These are phyloP conservation scores for Andrena haemorrhoa DNA, from an alignment of 2,888 invertebrate genomes.

Conservation along the genomic window DNA sequence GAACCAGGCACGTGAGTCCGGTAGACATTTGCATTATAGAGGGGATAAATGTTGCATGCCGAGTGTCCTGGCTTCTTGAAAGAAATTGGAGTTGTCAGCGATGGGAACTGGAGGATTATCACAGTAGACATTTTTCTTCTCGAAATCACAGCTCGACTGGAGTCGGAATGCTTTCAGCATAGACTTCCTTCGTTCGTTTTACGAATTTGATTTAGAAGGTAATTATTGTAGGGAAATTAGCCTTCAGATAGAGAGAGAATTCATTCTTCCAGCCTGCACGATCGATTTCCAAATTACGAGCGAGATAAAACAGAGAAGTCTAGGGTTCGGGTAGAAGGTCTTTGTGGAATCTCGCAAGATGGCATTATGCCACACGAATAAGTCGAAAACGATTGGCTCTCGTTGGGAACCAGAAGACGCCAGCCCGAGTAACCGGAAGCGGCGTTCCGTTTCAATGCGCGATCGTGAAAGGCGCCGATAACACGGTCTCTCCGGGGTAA, in stretches of 20 bases:
- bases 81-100: no score
- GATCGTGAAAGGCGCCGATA: slow-evolving; percentile 67
- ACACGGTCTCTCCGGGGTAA: slow-evolving; percentile 45
- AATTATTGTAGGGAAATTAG: no score
- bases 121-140: no score
- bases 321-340: slow-evolving; percentile 30
- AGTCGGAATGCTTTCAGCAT: no score
- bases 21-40: background rate
- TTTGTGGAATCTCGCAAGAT: slow-evolving; percentile 35
- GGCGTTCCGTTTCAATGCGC: slow-evolving; percentile 69
- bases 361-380: slow-evolving; percentile 49
- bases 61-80: no score
- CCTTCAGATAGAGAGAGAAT: background rate
- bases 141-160: no score
- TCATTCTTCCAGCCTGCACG: slow-evolving; percentile 9
- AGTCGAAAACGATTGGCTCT: slow-evolving; percentile 59
- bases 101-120: no score
- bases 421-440: slow-evolving; percentile 64
- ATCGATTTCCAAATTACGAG: slow-evolving; percentile 40
- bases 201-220: no score
- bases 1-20: background rate
- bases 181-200: no score
- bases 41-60: no score
- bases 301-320: slow-evolving; percentile 10
- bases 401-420: slow-evolving; percentile 46